Evolutionary conservation across 2,797 vertebrate genomes (phyloP).

Genomic region (Thalassophryne amazonica): DNA sequence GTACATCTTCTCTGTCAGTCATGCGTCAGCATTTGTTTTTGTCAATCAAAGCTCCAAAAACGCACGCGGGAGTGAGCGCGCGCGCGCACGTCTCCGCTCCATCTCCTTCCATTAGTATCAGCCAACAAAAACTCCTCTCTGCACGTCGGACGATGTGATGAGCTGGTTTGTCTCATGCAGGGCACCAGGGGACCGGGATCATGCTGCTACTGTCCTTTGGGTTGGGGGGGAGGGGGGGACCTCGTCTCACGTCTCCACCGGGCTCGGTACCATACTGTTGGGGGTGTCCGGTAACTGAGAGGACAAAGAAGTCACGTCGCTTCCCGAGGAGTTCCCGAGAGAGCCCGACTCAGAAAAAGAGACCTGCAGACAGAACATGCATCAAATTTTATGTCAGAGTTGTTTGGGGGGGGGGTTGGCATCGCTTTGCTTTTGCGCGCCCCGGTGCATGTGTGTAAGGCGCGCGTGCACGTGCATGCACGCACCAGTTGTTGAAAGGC

Average conservation of each 20-base stretch:
- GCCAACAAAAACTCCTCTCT: constrained; percentile 15
- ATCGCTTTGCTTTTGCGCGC: no score
- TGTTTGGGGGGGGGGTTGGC: no score
- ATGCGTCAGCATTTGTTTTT: constrained; percentile 63
- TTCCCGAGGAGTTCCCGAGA: constrained; percentile 87
- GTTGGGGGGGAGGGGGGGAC: neutral
- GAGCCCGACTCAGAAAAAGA: constrained; percentile 91
- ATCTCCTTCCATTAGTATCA: constrained; percentile 29
- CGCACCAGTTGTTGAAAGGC: constrained; percentile 96
- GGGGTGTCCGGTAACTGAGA: constrained; percentile 91
- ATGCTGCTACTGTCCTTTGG: constrained; percentile 65
- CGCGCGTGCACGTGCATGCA: neutral
- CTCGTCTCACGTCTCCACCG: constrained; percentile 87
- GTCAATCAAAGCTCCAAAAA: constrained; percentile 43
- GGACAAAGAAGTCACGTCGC: constrained; percentile 89
- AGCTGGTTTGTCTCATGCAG: constrained; percentile 86
- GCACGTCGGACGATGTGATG: constrained; percentile 62
- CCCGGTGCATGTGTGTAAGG: neutral
- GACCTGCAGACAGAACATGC: constrained; percentile 68
- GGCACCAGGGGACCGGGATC: constrained; percentile 33
- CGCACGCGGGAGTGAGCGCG: constrained; percentile 8
- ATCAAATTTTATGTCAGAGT: no score
- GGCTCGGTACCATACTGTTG: constrained; percentile 92
- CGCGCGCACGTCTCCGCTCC: constrained; percentile 41
- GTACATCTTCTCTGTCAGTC: constrained; percentile 62